Percentiles rank a stretch among this genome's conserved stretches.
phyloP scores from a whole-genome alignment of 2,113 vertebrate species.

The Sinocyclocheilus maitianheensis region DNA sequence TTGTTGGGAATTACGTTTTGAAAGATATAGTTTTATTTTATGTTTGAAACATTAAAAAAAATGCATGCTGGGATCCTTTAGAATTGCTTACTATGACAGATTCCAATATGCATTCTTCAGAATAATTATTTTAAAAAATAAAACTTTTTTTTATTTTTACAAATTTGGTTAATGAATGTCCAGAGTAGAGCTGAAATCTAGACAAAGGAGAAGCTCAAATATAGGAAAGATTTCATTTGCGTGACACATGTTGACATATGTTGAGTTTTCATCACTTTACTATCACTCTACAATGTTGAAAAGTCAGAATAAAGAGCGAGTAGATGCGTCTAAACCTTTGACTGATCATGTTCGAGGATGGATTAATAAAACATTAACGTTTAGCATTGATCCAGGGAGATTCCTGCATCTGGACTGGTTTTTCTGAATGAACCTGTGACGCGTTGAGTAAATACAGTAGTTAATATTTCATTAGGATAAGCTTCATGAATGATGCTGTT shows the following conservation, averaged over 20 bases:
- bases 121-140: neutral
- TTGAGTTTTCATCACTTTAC: no score
- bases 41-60: neutral
- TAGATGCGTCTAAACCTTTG: neutral
- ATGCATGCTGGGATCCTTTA: neutral
- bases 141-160: no score
- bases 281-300: neutral
- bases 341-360: neutral
- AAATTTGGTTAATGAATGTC: neutral
- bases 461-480: conserved; percentile 27
- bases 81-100: neutral
- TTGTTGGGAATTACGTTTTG: neutral
- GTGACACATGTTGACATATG: neutral
- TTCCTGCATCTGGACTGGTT: neutral
- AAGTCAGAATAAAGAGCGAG: neutral
- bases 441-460: conserved; percentile 1
- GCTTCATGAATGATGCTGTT: neutral
- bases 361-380: conserved; percentile 22
- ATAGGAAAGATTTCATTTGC: neutral
- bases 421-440: neutral
- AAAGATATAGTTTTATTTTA: neutral
- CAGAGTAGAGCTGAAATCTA: neutral
- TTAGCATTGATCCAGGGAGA: conserved; percentile 4
- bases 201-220: neutral
- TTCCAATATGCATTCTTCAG: neutral